A percentile compares a stretch with the other conserved stretches of the same genome.
These are phyloP conservation scores for Daboia siamensis DNA, from an alignment of 2,113 vertebrate species.

Conservation along the genomic window DNA sequence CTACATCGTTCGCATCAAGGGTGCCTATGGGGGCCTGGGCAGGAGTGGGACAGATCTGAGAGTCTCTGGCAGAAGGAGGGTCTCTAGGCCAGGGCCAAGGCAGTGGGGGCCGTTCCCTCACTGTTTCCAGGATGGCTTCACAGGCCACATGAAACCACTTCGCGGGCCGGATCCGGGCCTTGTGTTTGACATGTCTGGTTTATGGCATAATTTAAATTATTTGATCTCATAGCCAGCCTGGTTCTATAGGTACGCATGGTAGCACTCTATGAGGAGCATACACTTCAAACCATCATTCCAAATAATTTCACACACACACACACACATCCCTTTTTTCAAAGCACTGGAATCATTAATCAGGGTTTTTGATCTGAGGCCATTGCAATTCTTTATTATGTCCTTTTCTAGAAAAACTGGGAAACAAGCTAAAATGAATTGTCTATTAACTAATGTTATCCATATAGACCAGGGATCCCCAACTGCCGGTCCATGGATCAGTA, in stretches of 20 bases:
- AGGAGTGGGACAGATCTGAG: too few species aligned
- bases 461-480: too few species aligned
- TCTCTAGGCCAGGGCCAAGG: too few species aligned
- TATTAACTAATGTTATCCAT: neutral
- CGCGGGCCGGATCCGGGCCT: too few species aligned
- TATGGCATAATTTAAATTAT: neutral
- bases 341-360: neutral
- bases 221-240: neutral
- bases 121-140: too few species aligned
- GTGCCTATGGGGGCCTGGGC: too few species aligned
- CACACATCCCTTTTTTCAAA: neutral
- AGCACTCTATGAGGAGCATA: neutral
- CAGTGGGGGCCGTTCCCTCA: too few species aligned
- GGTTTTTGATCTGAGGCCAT: neutral
- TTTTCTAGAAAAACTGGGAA: neutral
- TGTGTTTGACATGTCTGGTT: too few species aligned
- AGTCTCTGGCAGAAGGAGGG: too few species aligned
- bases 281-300: neutral
- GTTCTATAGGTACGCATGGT: neutral
- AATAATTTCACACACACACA: neutral
- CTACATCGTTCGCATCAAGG: too few species aligned
- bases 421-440: neutral
- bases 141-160: too few species aligned
- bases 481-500: too few species aligned
- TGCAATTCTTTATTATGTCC: neutral